These are phyloP conservation scores for Mya arenaria DNA, from an alignment of 1,140 invertebrate species.

Conservation along the genomic window DNA sequence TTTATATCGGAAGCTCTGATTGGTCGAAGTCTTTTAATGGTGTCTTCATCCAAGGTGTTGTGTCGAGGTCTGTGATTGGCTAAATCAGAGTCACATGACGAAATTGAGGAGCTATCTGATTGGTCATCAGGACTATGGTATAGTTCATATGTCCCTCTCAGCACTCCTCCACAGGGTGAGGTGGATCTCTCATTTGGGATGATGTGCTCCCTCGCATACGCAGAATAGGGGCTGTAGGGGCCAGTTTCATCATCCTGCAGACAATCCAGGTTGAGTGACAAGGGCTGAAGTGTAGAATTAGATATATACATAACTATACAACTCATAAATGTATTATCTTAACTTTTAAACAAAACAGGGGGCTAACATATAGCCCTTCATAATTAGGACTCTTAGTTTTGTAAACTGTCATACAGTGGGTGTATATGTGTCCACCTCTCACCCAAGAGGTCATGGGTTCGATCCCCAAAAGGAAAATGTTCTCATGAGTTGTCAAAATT, in stretches of 20 bases:
- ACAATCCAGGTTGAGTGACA: slow-evolving; percentile 31
- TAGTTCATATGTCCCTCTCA: slow-evolving; percentile 46
- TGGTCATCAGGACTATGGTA: slow-evolving; percentile 18
- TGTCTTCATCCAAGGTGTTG: slow-evolving; percentile 31
- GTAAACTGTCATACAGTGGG: too few species aligned
- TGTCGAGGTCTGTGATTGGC: neutral
- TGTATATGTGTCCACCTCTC: too few species aligned
- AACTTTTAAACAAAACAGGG: neutral
- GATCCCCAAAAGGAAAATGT: too few species aligned
- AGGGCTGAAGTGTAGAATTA: slow-evolving; percentile 26
- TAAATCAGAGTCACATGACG: slow-evolving; percentile 28
- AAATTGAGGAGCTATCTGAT: slow-evolving; percentile 21
- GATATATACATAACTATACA: neutral
- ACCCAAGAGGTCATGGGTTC: too few species aligned
- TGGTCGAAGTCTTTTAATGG: slow-evolving; percentile 30
- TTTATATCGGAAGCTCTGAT: slow-evolving; percentile 49
- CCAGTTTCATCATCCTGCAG: slow-evolving; percentile 37
- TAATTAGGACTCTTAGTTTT: too few species aligned
- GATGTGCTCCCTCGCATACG: slow-evolving; percentile 49
- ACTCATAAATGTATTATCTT: neutral
- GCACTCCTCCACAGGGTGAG: slow-evolving; percentile 9
- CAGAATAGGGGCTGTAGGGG: slow-evolving; percentile 50
- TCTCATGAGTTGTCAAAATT: too few species aligned
- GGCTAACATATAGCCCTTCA: too few species aligned
- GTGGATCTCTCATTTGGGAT: slow-evolving; percentile 24